Conservation (phyloP, 1,140 invertebrate species). For the Mamestra configurata region DNA sequence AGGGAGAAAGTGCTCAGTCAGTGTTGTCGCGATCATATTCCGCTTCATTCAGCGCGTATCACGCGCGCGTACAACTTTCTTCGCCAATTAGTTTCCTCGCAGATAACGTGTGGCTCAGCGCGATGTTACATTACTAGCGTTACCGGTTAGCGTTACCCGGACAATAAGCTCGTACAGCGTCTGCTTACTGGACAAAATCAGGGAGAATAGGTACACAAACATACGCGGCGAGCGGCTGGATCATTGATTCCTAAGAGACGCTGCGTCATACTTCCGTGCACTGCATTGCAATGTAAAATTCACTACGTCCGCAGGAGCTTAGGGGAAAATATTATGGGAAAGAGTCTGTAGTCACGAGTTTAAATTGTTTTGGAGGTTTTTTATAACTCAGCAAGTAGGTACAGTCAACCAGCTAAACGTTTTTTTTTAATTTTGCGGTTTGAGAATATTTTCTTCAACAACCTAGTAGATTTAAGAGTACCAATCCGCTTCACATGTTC, state of each 20-base stretch:
- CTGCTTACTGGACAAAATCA: constrained; percentile 53
- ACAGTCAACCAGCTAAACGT: background rate
- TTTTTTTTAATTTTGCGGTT: background rate
- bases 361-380: background rate
- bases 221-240: constrained; percentile 42
- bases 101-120: background rate
- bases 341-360: background rate
- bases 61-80: constrained; percentile 30
- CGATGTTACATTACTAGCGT: background rate
- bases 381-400: background rate
- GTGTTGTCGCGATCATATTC: constrained; percentile 54
- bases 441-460: too few species aligned
- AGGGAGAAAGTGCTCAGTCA: constrained; percentile 66
- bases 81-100: constrained; percentile 28
- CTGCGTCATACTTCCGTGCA: constrained; percentile 64
- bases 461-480: too few species aligned
- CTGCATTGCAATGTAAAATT: constrained; percentile 60
- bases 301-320: constrained; percentile 28
- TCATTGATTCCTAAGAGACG: constrained; percentile 62
- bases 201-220: constrained; percentile 52
- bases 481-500: background rate
- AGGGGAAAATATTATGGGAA: background rate
- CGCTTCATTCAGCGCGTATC: constrained; percentile 31
- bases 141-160: background rate
- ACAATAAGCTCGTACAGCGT: background rate